Evolutionary conservation across 2,888 invertebrate genomes (phyloP).

Genomic region (Cephus rjabovi): DNA sequence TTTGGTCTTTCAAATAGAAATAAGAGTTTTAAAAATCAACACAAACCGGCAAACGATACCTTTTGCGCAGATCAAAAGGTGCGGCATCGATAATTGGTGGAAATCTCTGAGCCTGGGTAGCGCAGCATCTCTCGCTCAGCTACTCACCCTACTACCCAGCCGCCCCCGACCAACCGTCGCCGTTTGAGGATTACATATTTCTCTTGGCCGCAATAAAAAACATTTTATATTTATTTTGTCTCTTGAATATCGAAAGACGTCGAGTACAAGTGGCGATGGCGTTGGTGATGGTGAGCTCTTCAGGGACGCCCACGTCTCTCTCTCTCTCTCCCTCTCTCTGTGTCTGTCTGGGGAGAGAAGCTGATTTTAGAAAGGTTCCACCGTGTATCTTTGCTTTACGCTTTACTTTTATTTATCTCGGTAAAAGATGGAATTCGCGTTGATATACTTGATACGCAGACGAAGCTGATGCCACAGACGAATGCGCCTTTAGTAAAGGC

Average conservation of each 20-base stretch:
- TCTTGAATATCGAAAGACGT: conserved; percentile 24
- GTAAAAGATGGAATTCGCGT: conserved; percentile 33
- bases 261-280: conserved; percentile 15
- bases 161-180: conserved; percentile 22
- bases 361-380: conserved; percentile 10
- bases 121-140: conserved; percentile 10
- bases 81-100: conserved; percentile 62
- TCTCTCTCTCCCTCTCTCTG: neutral
- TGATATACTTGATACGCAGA: conserved; percentile 4
- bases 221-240: conserved; percentile 55
- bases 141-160: conserved; percentile 10
- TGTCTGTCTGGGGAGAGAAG: conserved; percentile 23
- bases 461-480: neutral
- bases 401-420: conserved; percentile 53
- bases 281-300: neutral
- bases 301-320: conserved; percentile 8
- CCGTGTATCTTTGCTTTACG: conserved; percentile 37
- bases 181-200: conserved; percentile 60
- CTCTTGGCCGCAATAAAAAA: conserved; percentile 42
- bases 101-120: conserved; percentile 49
- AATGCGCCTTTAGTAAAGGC: neutral
- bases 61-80: conserved; percentile 57
- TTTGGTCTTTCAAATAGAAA: conserved; percentile 47
- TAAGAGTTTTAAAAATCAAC: conserved; percentile 62
- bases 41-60: conserved; percentile 28